A percentile compares a stretch with the other conserved stretches of the same genome.
Evolutionary conservation across 2,888 invertebrate genomes (phyloP).

Genomic region (Eilema griseolum): DNA sequence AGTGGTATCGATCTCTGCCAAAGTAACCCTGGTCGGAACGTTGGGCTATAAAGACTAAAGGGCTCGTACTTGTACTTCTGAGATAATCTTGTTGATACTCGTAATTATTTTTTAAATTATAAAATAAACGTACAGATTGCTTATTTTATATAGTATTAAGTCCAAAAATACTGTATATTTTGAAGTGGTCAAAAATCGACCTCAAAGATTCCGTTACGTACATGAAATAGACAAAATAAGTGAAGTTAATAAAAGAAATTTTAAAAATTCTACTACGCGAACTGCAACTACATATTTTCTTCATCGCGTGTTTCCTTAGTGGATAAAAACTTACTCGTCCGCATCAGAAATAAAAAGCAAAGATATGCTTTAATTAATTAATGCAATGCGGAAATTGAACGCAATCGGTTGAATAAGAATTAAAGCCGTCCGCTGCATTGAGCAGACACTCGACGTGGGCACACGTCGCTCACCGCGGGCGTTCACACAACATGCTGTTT

Average conservation of each 20-base stretch:
- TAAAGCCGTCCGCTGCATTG: constrained; percentile 4
- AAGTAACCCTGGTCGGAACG: no score
- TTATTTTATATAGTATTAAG: no score
- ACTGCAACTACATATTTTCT: neutral
- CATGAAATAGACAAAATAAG: neutral
- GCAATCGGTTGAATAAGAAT: constrained; percentile 47
- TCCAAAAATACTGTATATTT: no score
- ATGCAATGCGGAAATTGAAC: constrained; percentile 44
- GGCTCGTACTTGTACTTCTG: no score
- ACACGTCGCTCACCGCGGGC: neutral
- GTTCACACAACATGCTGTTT: neutral
- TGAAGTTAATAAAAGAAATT: neutral
- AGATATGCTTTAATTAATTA: constrained; percentile 49
- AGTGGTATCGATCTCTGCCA: no score
- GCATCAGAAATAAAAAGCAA: constrained; percentile 31
- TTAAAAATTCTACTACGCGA: neutral
- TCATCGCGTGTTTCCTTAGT: constrained; percentile 20
- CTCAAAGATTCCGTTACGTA: neutral
- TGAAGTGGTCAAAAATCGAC: no score
- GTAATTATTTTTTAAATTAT: no score
- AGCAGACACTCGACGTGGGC: neutral
- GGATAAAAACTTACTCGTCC: constrained; percentile 19
- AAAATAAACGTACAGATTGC: no score
- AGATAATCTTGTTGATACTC: no score
- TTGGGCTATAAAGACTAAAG: no score